Evolutionary conservation across 1,140 invertebrate species (phyloP), one percentile per base, ranked within the genome.

Genomic region (Mesaphorura yosii): DNA sequence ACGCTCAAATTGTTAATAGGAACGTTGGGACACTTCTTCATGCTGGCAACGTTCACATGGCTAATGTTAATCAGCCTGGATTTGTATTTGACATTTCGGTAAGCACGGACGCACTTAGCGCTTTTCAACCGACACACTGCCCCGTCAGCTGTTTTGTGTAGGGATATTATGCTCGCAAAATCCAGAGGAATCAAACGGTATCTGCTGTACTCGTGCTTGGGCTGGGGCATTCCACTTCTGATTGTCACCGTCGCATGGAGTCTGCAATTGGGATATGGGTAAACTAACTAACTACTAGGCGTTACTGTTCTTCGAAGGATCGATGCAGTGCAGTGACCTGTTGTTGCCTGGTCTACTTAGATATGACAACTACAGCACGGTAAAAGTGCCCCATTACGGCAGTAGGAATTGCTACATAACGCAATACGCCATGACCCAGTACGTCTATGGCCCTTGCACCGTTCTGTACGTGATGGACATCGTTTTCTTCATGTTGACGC

Each of bases 181-280:
- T 52, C 51, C 0, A 52, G 27, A 37, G 27, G 31, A 7, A 17
- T 37, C 26, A 52, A 45, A 27, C n/a, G 42, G 38, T 52, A 25
- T 23, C 12, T 46, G 23, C 5, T 20, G 1, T 52, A 52, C 17
- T 40, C 20, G 23, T 3, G 7, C 15, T 22, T 52, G 19, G 51
- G 51, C 7, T 52, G 51, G 51, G 51, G 51, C 23, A n/a, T 37
- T 4, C 51, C 51, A 14, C n/a, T 52, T 10, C 2, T 37, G n/a
- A 27, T 46, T 15, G 51, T 52, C n/a, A 25, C 42, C 0, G 14
- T 26, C 27, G 26, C 28, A 17, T 6, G 39, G 28, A 2, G 23
- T 1, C 15, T 52, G 3, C 37, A 52, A 37, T 25, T 40, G 7
- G 2, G 34, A 22, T 52, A 34, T 39, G 38, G 19, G 51, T 52